Evolutionary conservation across 2,888 invertebrate genomes (phyloP).

Genomic region (Smittia aterrima): DNA sequence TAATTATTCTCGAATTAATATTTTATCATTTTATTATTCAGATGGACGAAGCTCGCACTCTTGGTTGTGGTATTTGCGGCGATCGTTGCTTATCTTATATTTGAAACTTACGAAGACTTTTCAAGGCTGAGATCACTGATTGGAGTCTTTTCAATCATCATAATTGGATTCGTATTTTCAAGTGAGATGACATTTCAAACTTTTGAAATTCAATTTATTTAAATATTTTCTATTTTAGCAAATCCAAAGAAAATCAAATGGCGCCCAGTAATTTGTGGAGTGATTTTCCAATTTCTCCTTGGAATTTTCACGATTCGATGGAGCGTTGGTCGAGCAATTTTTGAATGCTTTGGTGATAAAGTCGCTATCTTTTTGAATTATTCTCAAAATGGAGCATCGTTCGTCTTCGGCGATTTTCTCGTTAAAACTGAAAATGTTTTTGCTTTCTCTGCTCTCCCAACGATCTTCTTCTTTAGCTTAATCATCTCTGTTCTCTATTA

Average conservation of each 20-base stretch:
- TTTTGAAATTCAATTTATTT: not conserved
- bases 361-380: constrained; percentile 75
- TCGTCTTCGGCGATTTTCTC: constrained; percentile 76
- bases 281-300: constrained; percentile 78
- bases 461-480: constrained; percentile 93
- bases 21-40: no score
- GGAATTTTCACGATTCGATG: constrained; percentile 84
- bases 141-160: constrained; percentile 64
- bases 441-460: constrained; percentile 84
- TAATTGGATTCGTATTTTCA: constrained; percentile 64
- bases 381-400: constrained; percentile 74
- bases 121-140: constrained; percentile 66
- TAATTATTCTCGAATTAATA: no score
- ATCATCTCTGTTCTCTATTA: constrained; percentile 86
- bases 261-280: constrained; percentile 76
- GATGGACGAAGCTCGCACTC: constrained; percentile 52
- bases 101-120: constrained; percentile 62
- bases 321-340: constrained; percentile 69
- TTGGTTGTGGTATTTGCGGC: constrained; percentile 50
- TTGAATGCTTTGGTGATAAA: constrained; percentile 61
- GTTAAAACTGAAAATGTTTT: constrained; percentile 65
- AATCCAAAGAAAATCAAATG: constrained; percentile 62
- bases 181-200: constrained; percentile 6
- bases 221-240: not conserved
- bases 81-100: constrained; percentile 60